Conservation (phyloP, 2,797 vertebrate genomes). For the Epinephelus awoara region DNA sequence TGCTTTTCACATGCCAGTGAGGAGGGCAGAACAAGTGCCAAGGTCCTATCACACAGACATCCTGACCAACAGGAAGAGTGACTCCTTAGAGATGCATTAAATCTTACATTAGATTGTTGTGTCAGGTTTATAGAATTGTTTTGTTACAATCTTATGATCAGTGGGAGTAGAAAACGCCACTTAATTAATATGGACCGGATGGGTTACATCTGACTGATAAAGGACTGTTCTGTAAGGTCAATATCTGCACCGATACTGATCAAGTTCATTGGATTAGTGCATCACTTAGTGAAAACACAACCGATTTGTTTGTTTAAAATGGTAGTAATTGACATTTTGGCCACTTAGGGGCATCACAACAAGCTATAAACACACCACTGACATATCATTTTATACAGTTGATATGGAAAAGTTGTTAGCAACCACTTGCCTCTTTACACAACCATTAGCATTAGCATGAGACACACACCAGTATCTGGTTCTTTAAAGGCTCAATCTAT, state of each 20-base stretch:
- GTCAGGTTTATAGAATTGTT: not conserved
- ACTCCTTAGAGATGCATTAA: not conserved
- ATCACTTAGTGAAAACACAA: not conserved
- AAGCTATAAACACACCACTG: not conserved
- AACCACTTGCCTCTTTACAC: not conserved
- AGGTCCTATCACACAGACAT: slow-evolving; percentile 1
- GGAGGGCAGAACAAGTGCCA: not conserved
- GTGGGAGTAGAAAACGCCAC: not conserved
- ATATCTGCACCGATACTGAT: not conserved
- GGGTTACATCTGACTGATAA: not conserved
- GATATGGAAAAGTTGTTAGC: not conserved
- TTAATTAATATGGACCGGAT: no score
- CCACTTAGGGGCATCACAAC: not conserved
- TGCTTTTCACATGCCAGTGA: slow-evolving; percentile 16
- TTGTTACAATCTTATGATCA: not conserved
- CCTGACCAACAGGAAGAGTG: not conserved
- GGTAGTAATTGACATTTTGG: not conserved
- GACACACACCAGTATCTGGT: not conserved
- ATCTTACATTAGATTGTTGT: not conserved
- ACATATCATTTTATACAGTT: not conserved
- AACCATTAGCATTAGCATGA: not conserved
- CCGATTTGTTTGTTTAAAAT: not conserved
- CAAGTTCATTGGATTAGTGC: not conserved
- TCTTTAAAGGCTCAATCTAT: not conserved
- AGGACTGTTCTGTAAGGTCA: not conserved